These are phyloP conservation scores for Sarcoramphus papa DNA, from an alignment of 2,797 vertebrate genomes.

Conservation along the genomic window DNA sequence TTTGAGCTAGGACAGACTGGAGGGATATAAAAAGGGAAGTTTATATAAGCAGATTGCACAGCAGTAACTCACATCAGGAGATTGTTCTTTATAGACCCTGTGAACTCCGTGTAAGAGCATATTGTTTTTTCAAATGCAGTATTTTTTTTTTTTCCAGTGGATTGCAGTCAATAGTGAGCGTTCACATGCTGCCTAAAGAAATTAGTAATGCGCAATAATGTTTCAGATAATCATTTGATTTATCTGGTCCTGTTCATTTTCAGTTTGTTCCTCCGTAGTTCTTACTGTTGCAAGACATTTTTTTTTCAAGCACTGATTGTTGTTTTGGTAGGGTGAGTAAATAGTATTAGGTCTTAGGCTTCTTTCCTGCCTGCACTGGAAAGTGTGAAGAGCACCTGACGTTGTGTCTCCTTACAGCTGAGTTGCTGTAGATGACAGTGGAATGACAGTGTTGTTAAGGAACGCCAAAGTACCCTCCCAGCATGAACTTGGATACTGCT, in stretches of 20 bases:
- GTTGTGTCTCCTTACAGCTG: neutral
- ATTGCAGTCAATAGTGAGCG: neutral
- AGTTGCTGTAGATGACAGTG: neutral
- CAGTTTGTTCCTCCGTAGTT: neutral
- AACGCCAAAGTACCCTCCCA: neutral
- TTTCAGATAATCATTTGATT: neutral
- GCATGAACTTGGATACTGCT: neutral
- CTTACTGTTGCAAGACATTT: neutral
- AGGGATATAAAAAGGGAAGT: slow-evolving; percentile 35
- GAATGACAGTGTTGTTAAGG: neutral
- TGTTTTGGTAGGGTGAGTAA: slow-evolving; percentile 1
- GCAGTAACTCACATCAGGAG: neutral
- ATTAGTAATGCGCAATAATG: neutral
- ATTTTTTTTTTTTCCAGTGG: neutral
- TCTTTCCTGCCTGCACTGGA: neutral
- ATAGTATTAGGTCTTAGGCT: neutral
- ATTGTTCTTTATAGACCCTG: neutral
- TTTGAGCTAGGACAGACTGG: neutral
- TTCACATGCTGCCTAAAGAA: slow-evolving; percentile 36
- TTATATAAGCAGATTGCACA: slow-evolving; percentile 13
- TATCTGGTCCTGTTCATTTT: slow-evolving; percentile 17
- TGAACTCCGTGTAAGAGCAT: neutral
- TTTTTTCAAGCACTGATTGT: slow-evolving; percentile 10
- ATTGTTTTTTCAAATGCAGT: neutral
- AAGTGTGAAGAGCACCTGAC: neutral